Evolutionary conservation across 2,113 vertebrate genomes (phyloP), one percentile per base, ranked within the genome.

Genomic region (Condylura cristata): DNA sequence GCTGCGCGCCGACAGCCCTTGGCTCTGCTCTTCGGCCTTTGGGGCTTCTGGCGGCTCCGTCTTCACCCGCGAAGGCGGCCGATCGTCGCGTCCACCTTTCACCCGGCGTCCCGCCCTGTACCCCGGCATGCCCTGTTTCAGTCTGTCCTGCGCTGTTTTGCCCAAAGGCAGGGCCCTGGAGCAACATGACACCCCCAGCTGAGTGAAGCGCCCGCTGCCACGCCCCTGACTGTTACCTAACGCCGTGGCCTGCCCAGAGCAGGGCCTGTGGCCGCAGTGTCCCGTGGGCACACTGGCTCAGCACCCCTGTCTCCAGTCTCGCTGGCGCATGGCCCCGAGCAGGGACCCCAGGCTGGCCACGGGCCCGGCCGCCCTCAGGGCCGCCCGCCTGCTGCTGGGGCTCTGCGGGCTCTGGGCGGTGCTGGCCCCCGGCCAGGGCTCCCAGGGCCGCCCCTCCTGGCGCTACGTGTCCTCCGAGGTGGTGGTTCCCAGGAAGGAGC

Each of bases 401-500:
- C 53, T 56, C 53, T 56, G 53, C 24, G 37, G 66, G 53, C 60
- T 91, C 79, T 86, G 96, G 90, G 89, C 75, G 28, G 37, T 65
- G 6, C 75, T 91, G 84, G n/a, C 0, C 17, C 51, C 44, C 0
- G 51, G 6, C 30, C 34, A 12, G 13, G 4, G 68, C 0, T 1
- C 30, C 11, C 44, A 2, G 0, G 90, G 0, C 16, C 92, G 0
- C 2, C 91, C 92, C 4, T 84, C 34, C 0, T 93, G 95, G 91
- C 71, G 51, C 0, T 93, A 90, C 3, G 0, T 3, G 0, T 96
- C 97, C 17, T 95, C 86, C 0, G 97, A 97, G 91, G 96, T 97
- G 66, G 97, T 94, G 0, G 91, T 96, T 75, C 97, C 97, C 0
- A 75, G 80, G 65, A 94, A 78, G 92, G 97, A 91, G 86, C 4